These are phyloP conservation scores for Hipposideros larvatus DNA, from an alignment of 2,797 vertebrate species.

Conservation along the genomic window DNA sequence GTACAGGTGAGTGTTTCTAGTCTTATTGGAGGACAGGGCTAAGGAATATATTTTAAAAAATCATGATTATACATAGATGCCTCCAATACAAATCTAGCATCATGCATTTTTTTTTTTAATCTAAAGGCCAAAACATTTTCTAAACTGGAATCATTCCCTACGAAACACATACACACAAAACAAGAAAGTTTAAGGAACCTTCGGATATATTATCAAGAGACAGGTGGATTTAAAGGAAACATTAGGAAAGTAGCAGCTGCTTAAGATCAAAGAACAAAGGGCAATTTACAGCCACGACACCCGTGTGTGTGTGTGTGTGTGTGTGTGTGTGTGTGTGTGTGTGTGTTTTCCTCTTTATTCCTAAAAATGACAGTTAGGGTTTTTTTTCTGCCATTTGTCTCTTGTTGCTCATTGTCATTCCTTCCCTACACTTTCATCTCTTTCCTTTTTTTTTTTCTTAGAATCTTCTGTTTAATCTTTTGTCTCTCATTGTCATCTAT, in stretches of 20 bases:
- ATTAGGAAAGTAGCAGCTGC: background rate
- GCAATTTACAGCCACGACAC: background rate
- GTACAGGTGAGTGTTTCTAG: background rate
- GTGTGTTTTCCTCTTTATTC: background rate
- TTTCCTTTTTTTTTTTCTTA: background rate
- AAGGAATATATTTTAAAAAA: background rate
- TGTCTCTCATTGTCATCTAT: background rate
- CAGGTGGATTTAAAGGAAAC: constrained; percentile 5
- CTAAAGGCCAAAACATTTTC: background rate
- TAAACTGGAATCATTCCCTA: background rate
- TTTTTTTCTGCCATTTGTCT: background rate
- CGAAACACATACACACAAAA: background rate
- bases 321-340: too few relatives aligned
- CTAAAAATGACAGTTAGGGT: background rate
- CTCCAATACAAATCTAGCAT: background rate
- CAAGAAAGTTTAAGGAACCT: too few relatives aligned
- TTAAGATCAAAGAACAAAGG: background rate
- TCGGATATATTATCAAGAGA: background rate
- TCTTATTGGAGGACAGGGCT: background rate
- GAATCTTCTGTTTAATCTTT: background rate
- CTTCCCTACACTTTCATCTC: background rate
- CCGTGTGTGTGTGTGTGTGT: background rate
- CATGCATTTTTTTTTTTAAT: background rate
- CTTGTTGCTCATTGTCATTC: background rate
- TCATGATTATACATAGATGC: background rate